phyloP scores from a whole-genome alignment of 2,113 vertebrate species.

The Rhadina sibilatrix region DNA sequence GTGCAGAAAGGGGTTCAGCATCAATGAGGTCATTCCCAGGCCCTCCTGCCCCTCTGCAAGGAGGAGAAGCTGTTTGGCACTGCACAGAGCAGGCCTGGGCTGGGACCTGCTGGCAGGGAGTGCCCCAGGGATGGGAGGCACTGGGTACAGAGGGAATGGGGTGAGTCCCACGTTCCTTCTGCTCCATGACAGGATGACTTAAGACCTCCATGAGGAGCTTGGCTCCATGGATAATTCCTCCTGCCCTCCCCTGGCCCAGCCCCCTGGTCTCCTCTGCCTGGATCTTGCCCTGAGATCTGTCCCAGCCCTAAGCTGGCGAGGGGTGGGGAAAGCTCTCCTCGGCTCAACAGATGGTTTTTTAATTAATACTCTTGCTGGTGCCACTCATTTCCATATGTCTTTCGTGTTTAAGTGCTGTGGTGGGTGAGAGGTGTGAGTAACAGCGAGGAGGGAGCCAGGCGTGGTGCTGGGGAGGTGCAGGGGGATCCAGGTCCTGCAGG shows the following conservation, averaged over 20 bases:
- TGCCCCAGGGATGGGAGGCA: neutral
- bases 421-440: conserved; percentile 54
- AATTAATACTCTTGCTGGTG: conserved; percentile 38
- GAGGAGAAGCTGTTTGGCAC: neutral
- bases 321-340: neutral
- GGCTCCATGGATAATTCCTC: neutral
- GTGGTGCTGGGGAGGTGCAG: neutral
- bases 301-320: neutral
- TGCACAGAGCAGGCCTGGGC: neutral
- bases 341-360: conserved; percentile 45
- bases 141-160: fast-evolving
- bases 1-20: neutral
- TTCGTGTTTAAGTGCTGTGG: neutral
- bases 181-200: neutral
- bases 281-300: neutral
- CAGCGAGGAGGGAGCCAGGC: neutral
- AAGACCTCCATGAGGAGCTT: neutral
- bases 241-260: neutral
- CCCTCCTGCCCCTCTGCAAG: neutral
- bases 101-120: fast-evolving
- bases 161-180: fast-evolving
- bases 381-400: conserved; percentile 54
- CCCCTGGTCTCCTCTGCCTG: neutral
- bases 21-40: neutral
- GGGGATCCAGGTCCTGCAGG: neutral